phyloP scores from a whole-genome alignment of 2,113 vertebrate species.

The Emydocephalus ijimae region DNA sequence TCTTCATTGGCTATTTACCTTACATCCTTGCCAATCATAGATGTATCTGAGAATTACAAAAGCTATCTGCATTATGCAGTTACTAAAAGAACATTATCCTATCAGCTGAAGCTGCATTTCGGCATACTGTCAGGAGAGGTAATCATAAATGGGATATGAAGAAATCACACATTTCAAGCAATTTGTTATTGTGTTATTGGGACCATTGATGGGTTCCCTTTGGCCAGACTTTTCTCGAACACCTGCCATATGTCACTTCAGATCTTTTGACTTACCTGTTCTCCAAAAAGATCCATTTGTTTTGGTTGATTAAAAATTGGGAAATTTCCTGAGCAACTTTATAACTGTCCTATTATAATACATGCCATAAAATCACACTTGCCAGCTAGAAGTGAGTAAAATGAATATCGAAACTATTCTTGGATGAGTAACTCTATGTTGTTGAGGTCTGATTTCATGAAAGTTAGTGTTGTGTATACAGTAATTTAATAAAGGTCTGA shows the following conservation, averaged over 20 bases:
- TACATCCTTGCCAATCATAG: background rate
- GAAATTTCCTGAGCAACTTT: background rate
- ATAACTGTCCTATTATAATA: background rate
- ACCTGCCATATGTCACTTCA: background rate
- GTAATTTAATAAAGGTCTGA: too few species aligned
- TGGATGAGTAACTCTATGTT: background rate
- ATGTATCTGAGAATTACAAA: background rate
- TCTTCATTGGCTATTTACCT: background rate
- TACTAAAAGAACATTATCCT: background rate
- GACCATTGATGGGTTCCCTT: background rate
- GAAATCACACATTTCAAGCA: background rate
- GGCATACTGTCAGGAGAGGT: background rate
- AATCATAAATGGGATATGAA: background rate
- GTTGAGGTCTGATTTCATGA: background rate
- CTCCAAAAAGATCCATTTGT: background rate
- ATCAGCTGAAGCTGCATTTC: background rate
- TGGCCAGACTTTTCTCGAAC: background rate
- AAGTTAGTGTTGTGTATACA: too few species aligned
- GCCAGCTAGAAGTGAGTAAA: background rate
- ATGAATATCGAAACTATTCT: background rate
- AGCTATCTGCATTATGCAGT: background rate
- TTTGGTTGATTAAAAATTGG: background rate
- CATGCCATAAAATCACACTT: background rate
- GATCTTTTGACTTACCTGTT: background rate
- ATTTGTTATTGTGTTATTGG: background rate